Evolutionary conservation across 2,113 vertebrate species (phyloP).

Genomic region (Prunella fulvescens): DNA sequence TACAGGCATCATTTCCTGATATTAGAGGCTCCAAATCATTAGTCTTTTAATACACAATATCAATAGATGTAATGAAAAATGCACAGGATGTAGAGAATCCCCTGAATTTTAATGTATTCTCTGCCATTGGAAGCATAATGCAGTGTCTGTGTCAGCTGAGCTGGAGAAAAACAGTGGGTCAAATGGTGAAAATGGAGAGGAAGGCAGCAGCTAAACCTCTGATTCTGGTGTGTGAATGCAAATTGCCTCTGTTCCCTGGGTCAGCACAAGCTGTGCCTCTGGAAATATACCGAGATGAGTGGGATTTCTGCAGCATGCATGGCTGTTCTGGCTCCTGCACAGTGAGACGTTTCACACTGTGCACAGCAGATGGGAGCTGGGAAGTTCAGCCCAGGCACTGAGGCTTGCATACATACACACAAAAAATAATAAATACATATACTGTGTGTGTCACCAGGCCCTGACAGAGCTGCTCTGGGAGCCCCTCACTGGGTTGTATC

Average conservation of each 20-base stretch:
- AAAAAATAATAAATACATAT: background rate
- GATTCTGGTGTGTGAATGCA: background rate
- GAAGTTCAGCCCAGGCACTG: background rate
- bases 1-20: constrained; percentile 47
- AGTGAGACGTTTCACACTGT: background rate
- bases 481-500: background rate
- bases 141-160: background rate
- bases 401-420: background rate
- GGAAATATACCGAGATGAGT: background rate
- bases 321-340: constrained; percentile 21
- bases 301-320: background rate
- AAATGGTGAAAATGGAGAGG: constrained; percentile 9
- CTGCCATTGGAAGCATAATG: background rate
- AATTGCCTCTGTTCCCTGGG: background rate
- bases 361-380: constrained; percentile 49
- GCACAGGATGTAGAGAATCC: background rate
- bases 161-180: background rate
- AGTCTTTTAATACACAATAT: constrained; percentile 57
- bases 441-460: background rate
- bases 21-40: constrained; percentile 49
- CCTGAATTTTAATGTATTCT: constrained; percentile 41
- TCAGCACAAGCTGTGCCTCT: constrained; percentile 7
- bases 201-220: background rate
- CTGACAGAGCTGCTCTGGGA: background rate
- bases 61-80: constrained; percentile 60